Evolutionary conservation across 2,797 vertebrate species (phyloP).

Genomic region (Ctenosaura bakeri): DNA sequence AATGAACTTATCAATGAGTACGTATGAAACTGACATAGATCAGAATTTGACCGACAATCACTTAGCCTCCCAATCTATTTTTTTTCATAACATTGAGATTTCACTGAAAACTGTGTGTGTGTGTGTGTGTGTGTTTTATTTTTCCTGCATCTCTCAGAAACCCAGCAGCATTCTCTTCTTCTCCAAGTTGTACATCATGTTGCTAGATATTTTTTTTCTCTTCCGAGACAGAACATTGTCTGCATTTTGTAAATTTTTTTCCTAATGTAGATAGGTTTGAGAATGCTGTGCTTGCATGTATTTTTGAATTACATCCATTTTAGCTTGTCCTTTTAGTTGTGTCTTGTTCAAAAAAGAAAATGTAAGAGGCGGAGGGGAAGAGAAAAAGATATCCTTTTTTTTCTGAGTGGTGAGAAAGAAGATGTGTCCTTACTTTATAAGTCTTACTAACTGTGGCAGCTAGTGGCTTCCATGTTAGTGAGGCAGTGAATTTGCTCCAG

Average conservation of each 20-base stretch:
- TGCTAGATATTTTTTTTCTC: too few relatives aligned
- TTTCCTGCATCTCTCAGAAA: not conserved
- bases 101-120: not conserved
- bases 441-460: too few relatives aligned
- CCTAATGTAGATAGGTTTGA: not conserved
- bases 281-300: not conserved
- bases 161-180: not conserved
- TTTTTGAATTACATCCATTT: not conserved
- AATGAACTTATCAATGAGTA: not conserved
- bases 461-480: too few relatives aligned
- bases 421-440: too few relatives aligned
- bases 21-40: not conserved
- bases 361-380: too few relatives aligned
- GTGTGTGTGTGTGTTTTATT: not conserved
- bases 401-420: not conserved
- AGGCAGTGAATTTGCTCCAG: too few relatives aligned
- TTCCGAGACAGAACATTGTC: not conserved
- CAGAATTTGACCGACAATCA: not conserved
- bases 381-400: not conserved
- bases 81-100: not conserved
- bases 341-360: not conserved
- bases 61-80: not conserved
- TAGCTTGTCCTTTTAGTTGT: not conserved
- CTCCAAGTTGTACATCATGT: not conserved
- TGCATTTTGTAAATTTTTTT: not conserved